phyloP scores from a whole-genome alignment of 2,797 vertebrate species.

The Oreochromis mossambicus region DNA sequence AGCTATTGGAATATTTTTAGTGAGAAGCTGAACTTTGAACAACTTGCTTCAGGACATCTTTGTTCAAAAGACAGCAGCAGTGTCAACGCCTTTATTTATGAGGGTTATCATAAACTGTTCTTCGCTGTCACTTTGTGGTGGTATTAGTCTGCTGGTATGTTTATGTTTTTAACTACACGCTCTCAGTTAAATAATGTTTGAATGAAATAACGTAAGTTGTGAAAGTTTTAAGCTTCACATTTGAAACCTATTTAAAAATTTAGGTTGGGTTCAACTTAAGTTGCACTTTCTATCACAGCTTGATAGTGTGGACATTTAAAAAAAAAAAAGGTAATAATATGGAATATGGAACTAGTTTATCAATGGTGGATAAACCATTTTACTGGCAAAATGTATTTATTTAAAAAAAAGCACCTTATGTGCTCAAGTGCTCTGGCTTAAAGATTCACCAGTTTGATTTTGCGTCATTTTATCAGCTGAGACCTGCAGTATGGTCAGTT shows the following conservation, averaged over 20 bases:
- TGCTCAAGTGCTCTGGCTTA: neutral
- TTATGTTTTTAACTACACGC: neutral
- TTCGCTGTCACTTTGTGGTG: neutral
- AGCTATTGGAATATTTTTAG: neutral
- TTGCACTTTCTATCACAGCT: neutral
- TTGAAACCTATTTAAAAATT: neutral
- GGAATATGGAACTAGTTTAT: neutral
- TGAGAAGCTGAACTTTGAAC: neutral
- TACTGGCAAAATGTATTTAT: neutral
- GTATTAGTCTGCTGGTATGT: neutral
- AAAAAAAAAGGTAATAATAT: neutral
- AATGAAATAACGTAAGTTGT: neutral
- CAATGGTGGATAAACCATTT: neutral
- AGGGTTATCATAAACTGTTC: neutral
- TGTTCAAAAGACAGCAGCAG: neutral
- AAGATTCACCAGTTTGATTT: neutral
- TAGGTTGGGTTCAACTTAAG: neutral
- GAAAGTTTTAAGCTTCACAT: neutral
- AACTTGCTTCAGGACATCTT: slow-evolving; percentile 2
- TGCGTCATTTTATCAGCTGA: neutral
- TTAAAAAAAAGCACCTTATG: neutral
- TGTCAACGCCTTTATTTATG: neutral
- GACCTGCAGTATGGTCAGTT: neutral
- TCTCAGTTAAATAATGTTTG: neutral
- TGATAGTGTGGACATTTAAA: neutral